phyloP scores from a whole-genome alignment of 1,140 invertebrate genomes.

The Whitmania pigra region DNA sequence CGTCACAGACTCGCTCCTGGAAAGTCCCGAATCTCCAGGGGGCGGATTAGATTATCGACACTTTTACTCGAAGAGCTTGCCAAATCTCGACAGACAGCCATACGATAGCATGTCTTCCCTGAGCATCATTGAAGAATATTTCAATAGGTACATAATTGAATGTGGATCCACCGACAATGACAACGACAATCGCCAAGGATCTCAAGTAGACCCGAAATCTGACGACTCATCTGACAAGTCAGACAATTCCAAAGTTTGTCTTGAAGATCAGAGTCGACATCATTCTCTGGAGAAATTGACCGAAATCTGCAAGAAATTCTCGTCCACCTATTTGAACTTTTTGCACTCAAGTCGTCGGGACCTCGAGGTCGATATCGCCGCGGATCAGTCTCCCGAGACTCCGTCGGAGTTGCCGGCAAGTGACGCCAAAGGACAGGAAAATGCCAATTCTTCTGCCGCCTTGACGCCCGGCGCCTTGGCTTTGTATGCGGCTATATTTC shows the following conservation, averaged over 20 bases:
- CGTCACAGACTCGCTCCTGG: no score
- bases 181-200: not conserved
- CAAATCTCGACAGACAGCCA: not conserved
- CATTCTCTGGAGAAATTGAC: not conserved
- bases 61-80: slow-evolving; percentile 5
- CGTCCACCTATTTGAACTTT: not conserved
- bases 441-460: not conserved
- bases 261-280: no score
- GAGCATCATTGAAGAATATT: slow-evolving; percentile 7
- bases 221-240: not conserved
- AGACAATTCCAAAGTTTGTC: not conserved
- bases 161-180: not conserved
- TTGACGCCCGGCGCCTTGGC: not conserved
- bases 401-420: not conserved
- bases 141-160: slow-evolving; percentile 8
- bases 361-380: not conserved
- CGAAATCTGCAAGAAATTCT: slow-evolving; percentile 8
- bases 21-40: no score
- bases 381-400: not conserved
- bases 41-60: not conserved
- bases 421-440: not conserved
- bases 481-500: slow-evolving; percentile 10
- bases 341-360: not conserved
- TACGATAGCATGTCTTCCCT: not conserved
- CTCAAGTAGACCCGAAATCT: not conserved